Evolutionary conservation across 2,888 invertebrate species (phyloP).

Genomic region (Fragum sueziense): DNA sequence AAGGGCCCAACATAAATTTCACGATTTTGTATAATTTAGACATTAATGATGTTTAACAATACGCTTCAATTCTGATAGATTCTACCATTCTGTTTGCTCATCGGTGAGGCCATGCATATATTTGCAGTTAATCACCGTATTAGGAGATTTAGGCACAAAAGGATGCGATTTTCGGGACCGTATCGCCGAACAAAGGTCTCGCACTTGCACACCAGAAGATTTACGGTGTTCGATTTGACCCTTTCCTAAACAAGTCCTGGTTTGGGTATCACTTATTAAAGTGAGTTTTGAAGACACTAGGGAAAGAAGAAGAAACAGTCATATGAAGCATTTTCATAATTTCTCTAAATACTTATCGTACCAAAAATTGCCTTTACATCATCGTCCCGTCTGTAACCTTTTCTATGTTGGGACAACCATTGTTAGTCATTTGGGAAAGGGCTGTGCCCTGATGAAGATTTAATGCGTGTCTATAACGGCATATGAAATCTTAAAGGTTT

Average conservation of each 20-base stretch:
- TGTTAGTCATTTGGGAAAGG: too few relatives aligned
- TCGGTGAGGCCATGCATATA: conserved; percentile 38
- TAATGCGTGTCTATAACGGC: conserved; percentile 10
- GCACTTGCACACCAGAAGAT: not conserved
- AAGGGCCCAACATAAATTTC: conserved; percentile 25
- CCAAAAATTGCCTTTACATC: too few relatives aligned
- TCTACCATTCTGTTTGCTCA: conserved; percentile 27
- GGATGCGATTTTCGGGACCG: conserved; percentile 14
- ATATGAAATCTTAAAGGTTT: not conserved
- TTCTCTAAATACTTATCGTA: too few relatives aligned
- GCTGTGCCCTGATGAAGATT: conserved; percentile 4
- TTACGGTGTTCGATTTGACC: conserved; percentile 1
- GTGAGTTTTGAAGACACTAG: too few relatives aligned
- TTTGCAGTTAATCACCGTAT: conserved; percentile 41
- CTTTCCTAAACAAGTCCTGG: too few relatives aligned
- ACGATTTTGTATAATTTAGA: conserved; percentile 38
- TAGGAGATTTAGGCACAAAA: conserved; percentile 9
- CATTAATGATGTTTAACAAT: conserved; percentile 42
- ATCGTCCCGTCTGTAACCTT: too few relatives aligned
- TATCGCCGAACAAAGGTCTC: conserved; percentile 20
- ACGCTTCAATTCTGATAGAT: conserved; percentile 31
- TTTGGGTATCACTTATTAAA: too few relatives aligned
- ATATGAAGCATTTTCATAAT: too few relatives aligned
- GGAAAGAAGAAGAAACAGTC: too few relatives aligned
- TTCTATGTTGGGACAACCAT: too few relatives aligned